phyloP scores from a whole-genome alignment of 2,797 vertebrate species.

The Leptodactylus fallax region DNA sequence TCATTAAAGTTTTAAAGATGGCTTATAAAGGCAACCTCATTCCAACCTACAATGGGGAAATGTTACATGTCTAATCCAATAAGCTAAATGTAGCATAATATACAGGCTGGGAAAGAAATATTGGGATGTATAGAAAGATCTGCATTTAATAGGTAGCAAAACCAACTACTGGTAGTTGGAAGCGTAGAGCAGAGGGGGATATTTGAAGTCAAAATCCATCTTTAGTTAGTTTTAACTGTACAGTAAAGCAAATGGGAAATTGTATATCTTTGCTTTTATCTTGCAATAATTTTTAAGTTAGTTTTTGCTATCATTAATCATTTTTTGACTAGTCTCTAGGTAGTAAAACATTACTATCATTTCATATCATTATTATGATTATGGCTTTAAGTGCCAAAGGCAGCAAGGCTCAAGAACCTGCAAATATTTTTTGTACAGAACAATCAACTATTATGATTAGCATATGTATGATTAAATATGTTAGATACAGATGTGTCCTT shows the following conservation, averaged over 20 bases:
- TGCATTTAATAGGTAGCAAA: conserved; percentile 6
- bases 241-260: neutral
- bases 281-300: neutral
- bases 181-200: neutral
- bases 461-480: too few relatives aligned
- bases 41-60: conserved; percentile 45
- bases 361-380: neutral
- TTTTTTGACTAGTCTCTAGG: neutral
- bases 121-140: neutral
- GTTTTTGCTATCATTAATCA: neutral
- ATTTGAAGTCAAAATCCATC: neutral
- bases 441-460: too few relatives aligned
- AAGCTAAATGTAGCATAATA: conserved; percentile 38
- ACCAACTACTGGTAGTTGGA: conserved; percentile 13
- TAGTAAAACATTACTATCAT: neutral
- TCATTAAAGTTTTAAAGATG: conserved; percentile 33
- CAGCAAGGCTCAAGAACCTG: neutral
- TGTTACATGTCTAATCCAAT: conserved; percentile 45
- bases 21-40: conserved; percentile 19
- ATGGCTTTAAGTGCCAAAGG: neutral
- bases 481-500: too few relatives aligned
- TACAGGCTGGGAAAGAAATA: conserved; percentile 28
- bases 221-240: neutral
- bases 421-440: neutral
- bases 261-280: neutral